A percentile compares a stretch with the other conserved stretches of the same genome.
These are phyloP conservation scores for Coilia nasus DNA, from an alignment of 2,797 vertebrate genomes.

Conservation along the genomic window DNA sequence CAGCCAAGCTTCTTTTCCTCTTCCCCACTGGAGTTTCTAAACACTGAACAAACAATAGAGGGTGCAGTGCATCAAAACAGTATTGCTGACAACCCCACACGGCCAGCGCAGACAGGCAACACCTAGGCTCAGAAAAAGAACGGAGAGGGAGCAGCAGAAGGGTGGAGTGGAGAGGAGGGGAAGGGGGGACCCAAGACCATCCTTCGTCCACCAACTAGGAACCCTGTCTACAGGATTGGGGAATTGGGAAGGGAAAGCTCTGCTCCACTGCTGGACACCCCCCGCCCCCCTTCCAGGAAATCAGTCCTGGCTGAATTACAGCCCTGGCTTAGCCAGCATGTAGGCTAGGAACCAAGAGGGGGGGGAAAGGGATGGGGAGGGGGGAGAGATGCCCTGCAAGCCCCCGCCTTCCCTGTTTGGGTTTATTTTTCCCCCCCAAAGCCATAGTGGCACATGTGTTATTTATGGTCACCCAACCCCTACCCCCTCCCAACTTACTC, in stretches of 20 bases:
- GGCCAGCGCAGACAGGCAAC: slow-evolving; percentile 96
- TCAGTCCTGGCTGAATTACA: slow-evolving; percentile 29
- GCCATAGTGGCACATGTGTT: slow-evolving; percentile 42
- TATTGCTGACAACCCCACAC: slow-evolving; percentile 92
- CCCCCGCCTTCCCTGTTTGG: slow-evolving; percentile 7
- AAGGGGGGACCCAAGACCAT: slow-evolving; percentile 68
- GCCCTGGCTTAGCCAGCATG: slow-evolving; percentile 18
- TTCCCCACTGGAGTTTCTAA: slow-evolving; percentile 99
- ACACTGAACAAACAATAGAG: slow-evolving; percentile 99
- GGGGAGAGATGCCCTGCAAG: slow-evolving; percentile 25
- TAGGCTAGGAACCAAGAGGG: slow-evolving; percentile 18
- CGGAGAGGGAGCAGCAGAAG: slow-evolving; percentile 58
- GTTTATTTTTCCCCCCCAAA: slow-evolving; percentile 21
- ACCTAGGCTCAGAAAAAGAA: slow-evolving; percentile 90
- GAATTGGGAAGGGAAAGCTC: neutral
- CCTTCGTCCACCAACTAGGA: slow-evolving; percentile 53
- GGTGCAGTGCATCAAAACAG: slow-evolving; percentile 99
- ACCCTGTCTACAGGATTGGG: too few relatives aligned
- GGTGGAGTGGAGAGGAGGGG: slow-evolving; percentile 30
- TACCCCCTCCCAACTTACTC: slow-evolving; percentile 17
- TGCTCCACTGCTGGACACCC: slow-evolving; percentile 25
- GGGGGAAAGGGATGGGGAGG: slow-evolving; percentile 7
- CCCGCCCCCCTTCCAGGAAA: slow-evolving; percentile 26
- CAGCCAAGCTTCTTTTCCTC: slow-evolving; percentile 99
- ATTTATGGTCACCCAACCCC: slow-evolving; percentile 31